Conservation (phyloP, 2,113 vertebrate species). For the Solea senegalensis region DNA sequence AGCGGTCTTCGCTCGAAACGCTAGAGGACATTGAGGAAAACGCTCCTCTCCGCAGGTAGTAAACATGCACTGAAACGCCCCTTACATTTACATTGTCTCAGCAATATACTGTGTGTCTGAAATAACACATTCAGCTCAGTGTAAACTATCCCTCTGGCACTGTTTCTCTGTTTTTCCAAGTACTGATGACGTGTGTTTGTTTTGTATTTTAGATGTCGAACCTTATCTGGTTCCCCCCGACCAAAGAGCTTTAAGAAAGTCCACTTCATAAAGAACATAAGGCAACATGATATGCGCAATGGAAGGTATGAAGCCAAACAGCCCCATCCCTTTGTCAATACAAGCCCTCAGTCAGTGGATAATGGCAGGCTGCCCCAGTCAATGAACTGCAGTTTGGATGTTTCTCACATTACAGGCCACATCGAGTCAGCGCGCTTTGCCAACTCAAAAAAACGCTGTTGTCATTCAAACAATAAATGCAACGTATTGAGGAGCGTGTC, state of each 20-base stretch:
- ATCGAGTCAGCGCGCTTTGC: slow-evolving; percentile 8
- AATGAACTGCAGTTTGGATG: slow-evolving; percentile 53
- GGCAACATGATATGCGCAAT: slow-evolving; percentile 93
- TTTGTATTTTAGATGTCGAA: slow-evolving; percentile 88
- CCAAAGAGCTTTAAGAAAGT: slow-evolving; percentile 99
- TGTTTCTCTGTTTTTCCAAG: neutral
- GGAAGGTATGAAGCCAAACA: slow-evolving; percentile 88
- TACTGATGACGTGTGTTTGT: slow-evolving; percentile 29
- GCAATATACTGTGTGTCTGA: neutral
- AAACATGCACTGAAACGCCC: neutral
- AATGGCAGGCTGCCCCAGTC: slow-evolving; percentile 57
- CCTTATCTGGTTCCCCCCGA: slow-evolving; percentile 98
- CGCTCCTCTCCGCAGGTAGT: slow-evolving; percentile 93
- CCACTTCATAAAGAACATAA: slow-evolving; percentile 98
- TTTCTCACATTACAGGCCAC: slow-evolving; percentile 65
- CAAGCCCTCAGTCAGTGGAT: slow-evolving; percentile 34
- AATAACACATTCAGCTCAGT: neutral
- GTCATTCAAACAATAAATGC: slow-evolving; percentile 9
- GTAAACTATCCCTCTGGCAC: neutral
- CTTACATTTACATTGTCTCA: neutral
- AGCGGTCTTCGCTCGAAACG: slow-evolving; percentile 97
- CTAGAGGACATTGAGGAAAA: slow-evolving; percentile 99
- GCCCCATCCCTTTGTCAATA: slow-evolving; percentile 29
- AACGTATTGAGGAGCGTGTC: slow-evolving; percentile 11
- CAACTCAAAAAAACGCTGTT: slow-evolving; percentile 19